These are phyloP conservation scores for Sycobia sp. DNA, from an alignment of 1,140 invertebrate genomes.

Conservation along the genomic window DNA sequence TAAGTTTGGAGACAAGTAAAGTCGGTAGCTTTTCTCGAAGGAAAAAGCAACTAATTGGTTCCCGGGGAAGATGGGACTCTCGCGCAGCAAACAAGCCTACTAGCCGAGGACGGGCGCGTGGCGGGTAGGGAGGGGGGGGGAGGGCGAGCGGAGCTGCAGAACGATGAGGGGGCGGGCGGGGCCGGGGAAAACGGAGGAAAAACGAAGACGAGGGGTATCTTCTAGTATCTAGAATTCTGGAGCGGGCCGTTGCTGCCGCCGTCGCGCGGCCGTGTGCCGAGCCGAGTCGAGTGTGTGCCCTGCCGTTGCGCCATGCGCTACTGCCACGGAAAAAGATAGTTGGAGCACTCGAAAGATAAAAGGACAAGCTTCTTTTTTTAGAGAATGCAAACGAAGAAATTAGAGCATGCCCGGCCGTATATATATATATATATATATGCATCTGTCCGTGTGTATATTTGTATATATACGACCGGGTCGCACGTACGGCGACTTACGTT, in stretches of 20 bases:
- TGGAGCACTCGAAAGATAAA: slow-evolving; percentile 45
- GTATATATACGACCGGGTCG: slow-evolving; percentile 32
- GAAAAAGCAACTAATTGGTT: slow-evolving; percentile 55
- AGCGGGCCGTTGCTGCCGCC: slow-evolving; percentile 37
- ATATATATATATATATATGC: too few species aligned
- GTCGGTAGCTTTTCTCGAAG: slow-evolving; percentile 38
- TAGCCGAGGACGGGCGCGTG: slow-evolving; percentile 24
- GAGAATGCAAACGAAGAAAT: slow-evolving; percentile 50
- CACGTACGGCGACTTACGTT: slow-evolving; percentile 26
- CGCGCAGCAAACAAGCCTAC: slow-evolving; percentile 46
- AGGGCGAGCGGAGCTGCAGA: slow-evolving; percentile 23
- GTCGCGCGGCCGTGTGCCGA: background rate
- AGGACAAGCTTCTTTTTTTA: slow-evolving; percentile 44
- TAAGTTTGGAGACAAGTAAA: slow-evolving; percentile 25
- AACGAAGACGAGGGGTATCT: slow-evolving; percentile 41
- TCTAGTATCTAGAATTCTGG: slow-evolving; percentile 52
- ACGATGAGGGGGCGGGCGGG: slow-evolving; percentile 31
- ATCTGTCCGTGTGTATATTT: too few species aligned
- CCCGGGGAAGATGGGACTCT: slow-evolving; percentile 46
- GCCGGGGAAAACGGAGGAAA: slow-evolving; percentile 30
- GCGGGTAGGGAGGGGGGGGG: slow-evolving; percentile 31
- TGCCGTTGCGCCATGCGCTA: slow-evolving; percentile 41
- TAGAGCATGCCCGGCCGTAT: slow-evolving; percentile 42
- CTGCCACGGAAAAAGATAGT: slow-evolving; percentile 49
- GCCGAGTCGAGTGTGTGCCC: slow-evolving; percentile 42